A percentile compares a stretch with the other conserved stretches of the same genome.
phyloP scores from a whole-genome alignment of 2,797 vertebrate genomes.

The Cottoperca gobio region DNA sequence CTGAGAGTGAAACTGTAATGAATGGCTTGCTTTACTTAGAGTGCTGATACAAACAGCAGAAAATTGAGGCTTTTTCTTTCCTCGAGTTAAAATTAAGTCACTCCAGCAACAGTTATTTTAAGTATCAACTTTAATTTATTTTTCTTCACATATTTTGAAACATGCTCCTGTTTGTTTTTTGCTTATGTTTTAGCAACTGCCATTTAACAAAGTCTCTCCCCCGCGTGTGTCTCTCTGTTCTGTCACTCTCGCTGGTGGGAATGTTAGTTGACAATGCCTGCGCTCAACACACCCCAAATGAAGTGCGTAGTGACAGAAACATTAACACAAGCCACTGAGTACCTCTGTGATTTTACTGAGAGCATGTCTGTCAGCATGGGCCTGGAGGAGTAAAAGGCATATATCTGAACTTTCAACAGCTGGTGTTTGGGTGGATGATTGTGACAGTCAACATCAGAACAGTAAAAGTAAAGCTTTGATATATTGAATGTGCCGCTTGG shows the following conservation, averaged over 20 bases:
- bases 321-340: conserved; percentile 78
- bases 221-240: conserved; percentile 29
- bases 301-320: conserved; percentile 75
- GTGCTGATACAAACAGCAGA: conserved; percentile 16
- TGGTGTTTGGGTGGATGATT: conserved; percentile 68
- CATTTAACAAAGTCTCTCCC: conserved; percentile 11
- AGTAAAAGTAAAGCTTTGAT: conserved; percentile 75
- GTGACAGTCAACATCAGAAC: conserved; percentile 81
- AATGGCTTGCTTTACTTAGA: conserved; percentile 25
- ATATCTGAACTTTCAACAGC: conserved; percentile 72
- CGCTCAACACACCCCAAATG: conserved; percentile 69
- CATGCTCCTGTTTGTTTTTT: conserved; percentile 36
- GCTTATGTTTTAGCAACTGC: conserved; percentile 27
- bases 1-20: conserved; percentile 41
- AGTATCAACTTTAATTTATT: conserved; percentile 3
- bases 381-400: conserved; percentile 70
- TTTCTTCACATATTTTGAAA: conserved; percentile 25
- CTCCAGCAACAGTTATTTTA: conserved; percentile 23
- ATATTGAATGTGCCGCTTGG: conserved; percentile 75
- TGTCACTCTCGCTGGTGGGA: conserved; percentile 53
- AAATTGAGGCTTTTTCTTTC: neutral
- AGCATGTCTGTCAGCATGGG: conserved; percentile 67
- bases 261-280: conserved; percentile 74
- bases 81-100: conserved; percentile 7
- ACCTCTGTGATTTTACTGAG: conserved; percentile 72